Conservation (phyloP, 2,113 vertebrate genomes). For the Ctenomys sociabilis region DNA sequence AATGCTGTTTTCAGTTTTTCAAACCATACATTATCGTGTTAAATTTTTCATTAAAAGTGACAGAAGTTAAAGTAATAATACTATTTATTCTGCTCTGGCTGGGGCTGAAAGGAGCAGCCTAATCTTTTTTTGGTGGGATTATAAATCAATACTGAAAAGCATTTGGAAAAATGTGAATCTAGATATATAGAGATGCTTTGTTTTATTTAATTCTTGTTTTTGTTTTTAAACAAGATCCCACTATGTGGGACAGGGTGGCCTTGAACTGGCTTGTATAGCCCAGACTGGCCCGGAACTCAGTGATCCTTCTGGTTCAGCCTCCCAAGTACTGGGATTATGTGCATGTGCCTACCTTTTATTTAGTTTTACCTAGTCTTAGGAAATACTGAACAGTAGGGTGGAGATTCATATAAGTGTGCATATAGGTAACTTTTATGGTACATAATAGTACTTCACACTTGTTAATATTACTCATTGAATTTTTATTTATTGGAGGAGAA, state of each 20-base stretch:
- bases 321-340: not conserved
- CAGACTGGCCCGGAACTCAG: not conserved
- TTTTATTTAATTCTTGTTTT: not conserved
- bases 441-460: not conserved
- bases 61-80: not conserved
- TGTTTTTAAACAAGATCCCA: not conserved
- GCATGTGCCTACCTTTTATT: not conserved
- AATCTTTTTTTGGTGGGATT: not conserved
- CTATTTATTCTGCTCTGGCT: not conserved
- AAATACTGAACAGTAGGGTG: not conserved
- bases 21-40: not conserved
- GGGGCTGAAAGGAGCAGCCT: not conserved
- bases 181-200: not conserved
- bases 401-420: not conserved
- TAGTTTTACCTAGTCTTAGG: not conserved
- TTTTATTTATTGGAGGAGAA: not conserved
- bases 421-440: not conserved
- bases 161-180: not conserved
- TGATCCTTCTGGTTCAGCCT: not conserved
- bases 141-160: not conserved
- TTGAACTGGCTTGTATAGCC: not conserved
- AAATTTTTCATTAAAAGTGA: slow-evolving; percentile 22
- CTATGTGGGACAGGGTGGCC: not conserved
- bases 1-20: slow-evolving; percentile 11
- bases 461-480: not conserved